Evolutionary conservation across 2,888 invertebrate species (phyloP).

Genomic region (Drosophila dives): DNA sequence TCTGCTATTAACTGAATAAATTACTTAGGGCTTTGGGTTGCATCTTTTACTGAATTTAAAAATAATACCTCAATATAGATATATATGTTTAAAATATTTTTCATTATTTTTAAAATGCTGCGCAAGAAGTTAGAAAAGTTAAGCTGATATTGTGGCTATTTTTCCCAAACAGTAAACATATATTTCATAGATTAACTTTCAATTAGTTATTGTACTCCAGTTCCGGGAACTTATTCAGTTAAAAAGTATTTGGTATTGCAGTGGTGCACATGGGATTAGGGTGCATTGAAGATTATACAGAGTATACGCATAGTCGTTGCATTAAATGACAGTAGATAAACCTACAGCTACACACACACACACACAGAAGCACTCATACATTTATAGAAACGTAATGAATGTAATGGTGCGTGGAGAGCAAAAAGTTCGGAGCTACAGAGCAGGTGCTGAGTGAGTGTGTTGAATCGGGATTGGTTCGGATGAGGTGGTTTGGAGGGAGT

Average conservation of each 20-base stretch:
- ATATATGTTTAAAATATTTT: not conserved
- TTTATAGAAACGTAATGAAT: conserved; percentile 38
- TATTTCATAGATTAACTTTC: not conserved
- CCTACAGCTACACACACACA: conserved; percentile 5
- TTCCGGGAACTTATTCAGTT: not conserved
- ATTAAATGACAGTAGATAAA: conserved; percentile 29
- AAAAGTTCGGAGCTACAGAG: conserved; percentile 28
- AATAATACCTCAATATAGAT: not conserved
- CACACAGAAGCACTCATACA: conserved; percentile 2
- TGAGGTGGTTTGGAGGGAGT: not conserved
- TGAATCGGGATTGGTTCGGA: not conserved
- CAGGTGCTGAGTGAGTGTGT: not conserved
- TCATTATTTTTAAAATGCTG: not conserved
- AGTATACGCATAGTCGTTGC: conserved; percentile 15
- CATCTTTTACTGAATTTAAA: not conserved
- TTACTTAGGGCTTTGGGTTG: not conserved
- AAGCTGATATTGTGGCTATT: not conserved
- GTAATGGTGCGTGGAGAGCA: conserved; percentile 64
- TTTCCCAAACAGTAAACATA: not conserved
- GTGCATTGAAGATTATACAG: conserved; percentile 1
- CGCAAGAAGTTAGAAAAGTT: not conserved
- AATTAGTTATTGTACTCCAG: not conserved
- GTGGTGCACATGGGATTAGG: not conserved
- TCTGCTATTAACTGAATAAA: not conserved
- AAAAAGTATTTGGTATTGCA: no score